These are phyloP conservation scores for Merodon equestris DNA, from an alignment of 2,888 invertebrate genomes.

Conservation along the genomic window DNA sequence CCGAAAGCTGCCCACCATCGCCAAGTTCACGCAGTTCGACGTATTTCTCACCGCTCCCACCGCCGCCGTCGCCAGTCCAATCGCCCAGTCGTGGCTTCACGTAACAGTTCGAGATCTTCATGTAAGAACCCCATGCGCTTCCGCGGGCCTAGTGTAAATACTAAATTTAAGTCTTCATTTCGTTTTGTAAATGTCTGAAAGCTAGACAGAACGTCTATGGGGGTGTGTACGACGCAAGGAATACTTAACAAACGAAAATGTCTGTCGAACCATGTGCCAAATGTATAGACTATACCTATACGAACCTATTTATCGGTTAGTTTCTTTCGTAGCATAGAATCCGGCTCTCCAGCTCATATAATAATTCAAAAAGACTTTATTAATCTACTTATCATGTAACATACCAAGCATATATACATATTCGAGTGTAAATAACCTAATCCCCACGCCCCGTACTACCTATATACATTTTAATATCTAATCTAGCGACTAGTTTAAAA, in stretches of 20 bases:
- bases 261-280: constrained; percentile 58
- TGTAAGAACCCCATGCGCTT: constrained; percentile 71
- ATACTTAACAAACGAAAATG: constrained; percentile 19
- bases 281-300: constrained; percentile 48
- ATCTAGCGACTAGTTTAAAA: too few species aligned
- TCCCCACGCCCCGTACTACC: neutral
- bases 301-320: too few species aligned
- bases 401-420: constrained; percentile 5
- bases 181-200: neutral
- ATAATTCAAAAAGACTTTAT: too few species aligned
- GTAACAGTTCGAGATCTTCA: constrained; percentile 78
- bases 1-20: constrained; percentile 83
- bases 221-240: neutral
- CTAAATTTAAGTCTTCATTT: constrained; percentile 6
- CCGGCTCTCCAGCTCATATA: too few species aligned
- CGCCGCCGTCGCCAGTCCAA: constrained; percentile 91
- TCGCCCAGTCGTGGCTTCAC: constrained; percentile 80
- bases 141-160: constrained; percentile 34
- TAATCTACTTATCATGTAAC: neutral
- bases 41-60: constrained; percentile 89
- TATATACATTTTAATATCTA: too few species aligned
- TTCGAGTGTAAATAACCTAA: constrained; percentile 39
- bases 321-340: too few species aligned
- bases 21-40: constrained; percentile 87
- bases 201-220: too few species aligned